Evolutionary conservation across 2,888 invertebrate genomes (phyloP).

Genomic region (Nymphalis urticae): DNA sequence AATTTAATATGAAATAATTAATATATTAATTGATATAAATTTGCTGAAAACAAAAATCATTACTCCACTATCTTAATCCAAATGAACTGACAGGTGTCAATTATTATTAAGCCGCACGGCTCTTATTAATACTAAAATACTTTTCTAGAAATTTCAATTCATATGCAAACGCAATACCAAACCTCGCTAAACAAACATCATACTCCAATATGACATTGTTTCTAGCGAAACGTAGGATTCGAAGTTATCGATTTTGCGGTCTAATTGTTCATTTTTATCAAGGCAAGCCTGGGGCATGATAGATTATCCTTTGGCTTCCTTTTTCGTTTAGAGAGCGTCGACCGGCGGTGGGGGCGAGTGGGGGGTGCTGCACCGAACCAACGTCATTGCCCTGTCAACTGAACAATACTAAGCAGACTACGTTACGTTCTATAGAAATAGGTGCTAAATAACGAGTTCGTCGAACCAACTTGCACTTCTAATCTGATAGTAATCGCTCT

Average conservation of each 20-base stretch:
- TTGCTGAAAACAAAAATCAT: no score
- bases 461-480: slow-evolving; percentile 51
- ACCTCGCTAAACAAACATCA: slow-evolving; percentile 15
- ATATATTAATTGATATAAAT: no score
- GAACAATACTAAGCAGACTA: slow-evolving; percentile 79
- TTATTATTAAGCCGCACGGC: no score
- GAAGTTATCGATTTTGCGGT: slow-evolving; percentile 69
- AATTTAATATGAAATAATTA: no score
- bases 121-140: not conserved
- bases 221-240: slow-evolving; percentile 48
- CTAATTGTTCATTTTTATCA: slow-evolving; percentile 81
- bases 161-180: not conserved
- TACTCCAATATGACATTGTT: slow-evolving; percentile 30
- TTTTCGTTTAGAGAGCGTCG: slow-evolving; percentile 80
- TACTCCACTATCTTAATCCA: no score
- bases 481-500: slow-evolving; percentile 25
- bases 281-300: slow-evolving; percentile 77
- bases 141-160: not conserved
- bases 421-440: slow-evolving; percentile 71
- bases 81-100: no score
- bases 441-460: slow-evolving; percentile 60
- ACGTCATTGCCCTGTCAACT: slow-evolving; percentile 81
- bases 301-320: slow-evolving; percentile 80
- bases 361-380: slow-evolving; percentile 59
- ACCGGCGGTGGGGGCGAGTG: slow-evolving; percentile 71